Evolutionary conservation across 2,888 invertebrate genomes (phyloP), one percentile per base, ranked within the genome.

Genomic region (Cephus rjabovi): DNA sequence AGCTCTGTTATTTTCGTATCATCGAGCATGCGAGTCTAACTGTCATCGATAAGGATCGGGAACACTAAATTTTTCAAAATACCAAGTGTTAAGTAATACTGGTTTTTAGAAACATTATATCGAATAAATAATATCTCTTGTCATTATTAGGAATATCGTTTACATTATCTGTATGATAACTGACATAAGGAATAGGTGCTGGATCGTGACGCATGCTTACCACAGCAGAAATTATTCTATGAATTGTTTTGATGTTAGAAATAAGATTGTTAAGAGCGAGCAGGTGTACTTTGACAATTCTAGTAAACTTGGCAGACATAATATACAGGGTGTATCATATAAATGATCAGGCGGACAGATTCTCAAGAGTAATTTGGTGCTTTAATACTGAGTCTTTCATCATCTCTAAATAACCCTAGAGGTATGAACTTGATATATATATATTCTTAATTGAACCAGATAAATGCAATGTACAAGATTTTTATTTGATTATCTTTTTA

Each of bases 231-330:
- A 56, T 23, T 56, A 23, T 56, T 56, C 56, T 23, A 34, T 34
- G 71, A 30, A 71, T 12, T 31, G 9, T 34, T 71, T 15, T 75
- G 77, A 81, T 83, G 83, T 84, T 85, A 84, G 85, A 86, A 86
- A 86, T 85, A 86, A 33, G 76, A 76, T 75, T 78, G 79, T 76
- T 83, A 83, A 86, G 84, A 85, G 84, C 83, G 85, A 85, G 85
- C 86, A 86, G 86, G 85, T 85, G 86, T 82, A 82, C 77, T 81
- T 74, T 76, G 80, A 76, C 78, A 77, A 79, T 81, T 78, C 81
- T 81, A 82, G 82, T 82, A 78, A 81, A 79, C 80, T 77, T 79
- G 80, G 81, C 80, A 79, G 79, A 83, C 82, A 82, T 83, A 84
- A 83, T 81, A 81, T 81, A 83, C 83, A 71, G 2, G 31, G 23